Conservation (phyloP, 2,797 vertebrate species). For the Dicrostonyx torquatus region DNA sequence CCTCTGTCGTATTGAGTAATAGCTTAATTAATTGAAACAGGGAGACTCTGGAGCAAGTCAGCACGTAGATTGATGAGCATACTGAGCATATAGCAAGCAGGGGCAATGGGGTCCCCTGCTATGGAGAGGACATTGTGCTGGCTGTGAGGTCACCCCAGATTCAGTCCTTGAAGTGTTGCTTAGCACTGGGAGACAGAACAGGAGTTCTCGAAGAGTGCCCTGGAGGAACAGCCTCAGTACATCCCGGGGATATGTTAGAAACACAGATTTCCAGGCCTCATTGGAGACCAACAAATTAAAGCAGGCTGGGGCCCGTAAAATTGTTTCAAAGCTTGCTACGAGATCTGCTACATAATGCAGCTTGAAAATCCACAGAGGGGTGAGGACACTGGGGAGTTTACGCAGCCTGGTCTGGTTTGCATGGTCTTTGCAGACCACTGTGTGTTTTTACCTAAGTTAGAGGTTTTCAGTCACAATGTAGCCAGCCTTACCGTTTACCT, state of each 20-base stretch:
- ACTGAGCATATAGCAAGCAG: not conserved
- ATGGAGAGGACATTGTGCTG: not conserved
- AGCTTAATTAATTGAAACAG: conserved; percentile 53
- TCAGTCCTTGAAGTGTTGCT: not conserved
- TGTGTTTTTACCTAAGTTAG: not conserved
- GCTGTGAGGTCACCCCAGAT: not conserved
- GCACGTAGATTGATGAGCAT: not conserved
- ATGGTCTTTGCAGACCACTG: not conserved
- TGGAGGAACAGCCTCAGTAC: not conserved
- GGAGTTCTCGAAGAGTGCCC: not conserved
- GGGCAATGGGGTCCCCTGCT: not conserved
- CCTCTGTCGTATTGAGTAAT: conserved; percentile 24
- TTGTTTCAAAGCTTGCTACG: not conserved
- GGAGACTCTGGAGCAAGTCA: not conserved
- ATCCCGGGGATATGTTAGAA: not conserved
- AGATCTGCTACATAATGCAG: not conserved
- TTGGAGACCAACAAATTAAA: not conserved
- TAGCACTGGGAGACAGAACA: not conserved
- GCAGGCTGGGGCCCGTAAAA: not conserved
- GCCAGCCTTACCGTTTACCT: not conserved
- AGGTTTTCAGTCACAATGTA: not conserved
- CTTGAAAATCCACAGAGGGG: not conserved
- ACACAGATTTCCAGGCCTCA: not conserved
- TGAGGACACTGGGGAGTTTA: too few species aligned
- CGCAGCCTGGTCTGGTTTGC: not conserved